Evolutionary conservation across 2,113 vertebrate species (phyloP).

Genomic region (Erythrolamprus reginae): DNA sequence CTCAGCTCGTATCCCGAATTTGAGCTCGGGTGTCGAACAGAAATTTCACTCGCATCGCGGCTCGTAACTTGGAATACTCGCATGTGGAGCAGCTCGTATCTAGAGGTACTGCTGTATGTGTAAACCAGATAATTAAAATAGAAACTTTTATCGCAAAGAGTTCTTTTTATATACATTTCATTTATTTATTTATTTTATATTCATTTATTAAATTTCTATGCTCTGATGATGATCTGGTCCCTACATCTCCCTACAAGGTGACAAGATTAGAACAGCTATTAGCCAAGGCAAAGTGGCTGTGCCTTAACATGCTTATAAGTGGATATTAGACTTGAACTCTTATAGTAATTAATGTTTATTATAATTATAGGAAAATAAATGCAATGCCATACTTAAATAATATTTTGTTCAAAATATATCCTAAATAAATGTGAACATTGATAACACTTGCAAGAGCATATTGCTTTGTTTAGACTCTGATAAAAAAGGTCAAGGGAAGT

Average conservation of each 20-base stretch:
- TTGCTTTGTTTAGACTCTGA: background rate
- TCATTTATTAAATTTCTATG: background rate
- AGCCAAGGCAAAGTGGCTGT: background rate
- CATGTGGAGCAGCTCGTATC: no score
- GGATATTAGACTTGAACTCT: background rate
- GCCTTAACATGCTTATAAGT: background rate
- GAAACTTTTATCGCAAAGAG: background rate
- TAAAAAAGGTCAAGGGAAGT: background rate
- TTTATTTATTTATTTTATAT: background rate
- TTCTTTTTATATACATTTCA: background rate
- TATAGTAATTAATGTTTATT: conserved; percentile 48
- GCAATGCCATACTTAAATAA: conserved; percentile 50
- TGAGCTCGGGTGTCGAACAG: no score
- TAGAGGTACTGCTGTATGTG: background rate
- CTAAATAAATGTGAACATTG: background rate
- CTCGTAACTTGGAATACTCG: no score
- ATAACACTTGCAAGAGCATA: background rate
- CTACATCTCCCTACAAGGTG: background rate
- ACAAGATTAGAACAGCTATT: background rate
- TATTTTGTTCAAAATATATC: conserved; percentile 43
- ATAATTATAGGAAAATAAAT: conserved; percentile 52
- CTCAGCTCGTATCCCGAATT: no score
- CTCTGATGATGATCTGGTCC: no score
- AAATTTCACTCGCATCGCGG: no score
- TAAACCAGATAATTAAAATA: background rate